Base-by-base conservation (phyloP, 2,113 vertebrate genomes). In the Cyanoramphus novaezelandiae region DNA sequence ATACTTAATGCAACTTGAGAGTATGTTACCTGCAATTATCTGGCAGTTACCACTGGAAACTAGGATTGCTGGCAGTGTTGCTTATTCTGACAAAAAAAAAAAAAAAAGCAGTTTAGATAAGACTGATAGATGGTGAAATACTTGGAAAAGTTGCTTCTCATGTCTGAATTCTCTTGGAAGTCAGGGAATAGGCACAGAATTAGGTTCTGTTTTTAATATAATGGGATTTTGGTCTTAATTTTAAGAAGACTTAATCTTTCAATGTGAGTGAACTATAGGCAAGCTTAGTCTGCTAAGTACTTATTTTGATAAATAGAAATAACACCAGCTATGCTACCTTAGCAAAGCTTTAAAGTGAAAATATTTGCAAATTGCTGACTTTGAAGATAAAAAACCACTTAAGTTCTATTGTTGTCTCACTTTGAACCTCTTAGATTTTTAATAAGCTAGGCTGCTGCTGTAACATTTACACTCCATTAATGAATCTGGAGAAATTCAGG, bases 401-500 rank as follows among this genome's bases (percentile, higher is more conserved):
- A 86, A 92, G 41, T n/a, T n/a, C n/a, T n/a, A n/a, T n/a, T n/a
- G n/a, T n/a, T n/a, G n/a, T n/a, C n/a, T n/a, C n/a, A n/a, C 92
- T 97, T 93, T 91, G 90, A 93, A 90, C 88, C 74, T 82, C 33
- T 76, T 81, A 25, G 17, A 37, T 46, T 75, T 95, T 88, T 95
- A 92, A 95, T 95, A 90, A 95, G 43, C 23, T 17, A 72, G 57
- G 15, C 39, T 92, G 37, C 78, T 53, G 3, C 62, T 90, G 62
- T 68, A 47, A n/a, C 78, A 31, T 92, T 96, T 89, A 23, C 55
- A 50, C 7, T 55, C 37, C 17, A 29, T 65, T 93, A 93, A 89
- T 81, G 37, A 74, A 64, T 64, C 20, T 78, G 84, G 82, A 83
- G 62, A 83, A 92, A 70, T 91, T 82, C 52, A 65, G 67, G 47